These are phyloP conservation scores for Pygocentrus nattereri DNA, from an alignment of 2,797 vertebrate genomes.

Conservation along the genomic window DNA sequence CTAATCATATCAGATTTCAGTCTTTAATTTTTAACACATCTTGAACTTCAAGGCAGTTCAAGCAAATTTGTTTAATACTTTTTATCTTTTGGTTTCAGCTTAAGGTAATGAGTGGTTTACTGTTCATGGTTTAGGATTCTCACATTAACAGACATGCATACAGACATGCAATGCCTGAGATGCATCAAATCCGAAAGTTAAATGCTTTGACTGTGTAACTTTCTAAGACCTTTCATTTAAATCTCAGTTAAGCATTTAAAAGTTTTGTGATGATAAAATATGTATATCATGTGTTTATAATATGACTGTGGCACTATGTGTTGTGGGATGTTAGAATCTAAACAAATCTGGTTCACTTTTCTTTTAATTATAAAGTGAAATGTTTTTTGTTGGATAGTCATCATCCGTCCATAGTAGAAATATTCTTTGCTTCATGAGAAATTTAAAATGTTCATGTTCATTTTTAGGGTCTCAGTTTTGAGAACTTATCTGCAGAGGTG, in stretches of 20 bases:
- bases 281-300: too few relatives aligned
- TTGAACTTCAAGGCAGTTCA: too few relatives aligned
- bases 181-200: not conserved
- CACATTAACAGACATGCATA: too few relatives aligned
- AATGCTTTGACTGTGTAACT: not conserved
- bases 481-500: constrained; percentile 72
- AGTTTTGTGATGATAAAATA: too few relatives aligned
- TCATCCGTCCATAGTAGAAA: too few relatives aligned
- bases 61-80: too few relatives aligned
- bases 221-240: not conserved
- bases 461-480: constrained; percentile 73
- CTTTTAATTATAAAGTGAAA: too few relatives aligned
- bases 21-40: not conserved
- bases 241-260: not conserved
- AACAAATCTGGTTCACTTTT: too few relatives aligned
- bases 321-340: too few relatives aligned
- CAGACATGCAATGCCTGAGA: not conserved
- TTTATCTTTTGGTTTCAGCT: not conserved
- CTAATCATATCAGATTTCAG: not conserved
- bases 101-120: not conserved
- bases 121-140: too few relatives aligned
- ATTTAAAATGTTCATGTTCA: constrained; percentile 5
- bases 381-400: too few relatives aligned
- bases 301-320: too few relatives aligned
- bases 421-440: not conserved